Evolutionary conservation across 2,113 vertebrate genomes (phyloP).

Genomic region (Psophia crepitans): DNA sequence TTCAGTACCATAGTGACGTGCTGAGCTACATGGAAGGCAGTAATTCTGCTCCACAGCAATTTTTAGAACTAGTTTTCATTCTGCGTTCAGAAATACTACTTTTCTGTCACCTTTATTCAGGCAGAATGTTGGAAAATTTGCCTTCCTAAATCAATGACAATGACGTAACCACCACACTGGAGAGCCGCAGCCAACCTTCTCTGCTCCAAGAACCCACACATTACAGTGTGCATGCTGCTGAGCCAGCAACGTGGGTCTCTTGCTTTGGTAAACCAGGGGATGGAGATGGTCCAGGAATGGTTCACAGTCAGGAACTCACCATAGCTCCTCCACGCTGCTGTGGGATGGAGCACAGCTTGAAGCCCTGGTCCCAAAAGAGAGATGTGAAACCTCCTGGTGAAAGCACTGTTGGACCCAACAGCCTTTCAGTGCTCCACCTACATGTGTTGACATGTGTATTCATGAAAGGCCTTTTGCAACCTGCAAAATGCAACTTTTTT

Average conservation of each 20-base stretch:
- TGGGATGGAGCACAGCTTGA: background rate
- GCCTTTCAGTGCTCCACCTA: too few species aligned
- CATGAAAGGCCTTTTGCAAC: background rate
- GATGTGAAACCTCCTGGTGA: background rate
- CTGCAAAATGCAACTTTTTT: background rate
- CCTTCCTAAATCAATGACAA: background rate
- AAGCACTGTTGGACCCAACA: background rate
- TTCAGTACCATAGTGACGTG: background rate
- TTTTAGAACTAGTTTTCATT: background rate
- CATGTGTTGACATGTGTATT: rapidly evolving
- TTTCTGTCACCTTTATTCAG: background rate
- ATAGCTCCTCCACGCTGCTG: background rate
- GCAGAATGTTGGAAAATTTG: background rate
- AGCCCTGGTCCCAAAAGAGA: background rate
- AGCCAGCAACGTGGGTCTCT: background rate
- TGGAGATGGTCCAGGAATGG: background rate
- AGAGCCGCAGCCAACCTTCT: background rate
- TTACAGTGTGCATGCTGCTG: rapidly evolving
- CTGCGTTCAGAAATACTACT: background rate
- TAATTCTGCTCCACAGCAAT: background rate
- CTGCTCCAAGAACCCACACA: background rate
- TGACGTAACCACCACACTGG: background rate
- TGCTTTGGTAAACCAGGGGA: background rate
- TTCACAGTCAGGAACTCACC: background rate
- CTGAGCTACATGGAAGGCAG: background rate